Evolutionary conservation across 2,797 vertebrate species (phyloP).

Genomic region (Aplochiton taeniatus): DNA sequence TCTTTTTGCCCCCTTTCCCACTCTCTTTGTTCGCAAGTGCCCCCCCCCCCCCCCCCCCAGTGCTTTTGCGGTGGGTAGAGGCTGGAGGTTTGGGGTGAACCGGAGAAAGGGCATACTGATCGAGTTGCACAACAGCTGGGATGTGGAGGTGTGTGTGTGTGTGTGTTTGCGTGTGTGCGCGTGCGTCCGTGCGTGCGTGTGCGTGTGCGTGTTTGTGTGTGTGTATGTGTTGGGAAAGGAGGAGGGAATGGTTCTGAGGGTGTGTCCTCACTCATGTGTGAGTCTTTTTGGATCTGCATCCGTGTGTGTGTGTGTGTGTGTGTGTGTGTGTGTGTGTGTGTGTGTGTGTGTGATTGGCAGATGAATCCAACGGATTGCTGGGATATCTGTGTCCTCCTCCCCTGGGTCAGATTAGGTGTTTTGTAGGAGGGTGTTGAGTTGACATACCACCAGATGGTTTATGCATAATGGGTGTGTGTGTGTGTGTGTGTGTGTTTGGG

Average conservation of each 20-base stretch:
- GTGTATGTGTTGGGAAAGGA: constrained; percentile 8
- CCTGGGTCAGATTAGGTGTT: constrained; percentile 55
- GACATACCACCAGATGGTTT: constrained; percentile 56
- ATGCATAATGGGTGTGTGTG: constrained; percentile 31
- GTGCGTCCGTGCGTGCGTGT: constrained; percentile 4
- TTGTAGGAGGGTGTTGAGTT: constrained; percentile 50
- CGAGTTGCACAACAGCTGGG: constrained; percentile 34
- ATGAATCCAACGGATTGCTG: constrained; percentile 29
- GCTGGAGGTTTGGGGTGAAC: constrained; percentile 27
- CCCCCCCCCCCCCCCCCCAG: too few relatives aligned
- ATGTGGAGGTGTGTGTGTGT: constrained; percentile 16
- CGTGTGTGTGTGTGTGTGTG: constrained; percentile 21
- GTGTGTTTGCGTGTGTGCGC: constrained; percentile 10
- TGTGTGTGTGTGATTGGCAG: constrained; percentile 37
- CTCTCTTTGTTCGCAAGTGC: not conserved
- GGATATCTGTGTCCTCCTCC: constrained; percentile 35
- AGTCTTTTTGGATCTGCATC: constrained; percentile 22
- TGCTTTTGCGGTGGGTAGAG: not conserved
- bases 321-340: constrained; percentile 13
- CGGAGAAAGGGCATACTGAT: constrained; percentile 16
- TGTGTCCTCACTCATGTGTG: constrained; percentile 26
- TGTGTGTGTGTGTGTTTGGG: constrained; percentile 26
- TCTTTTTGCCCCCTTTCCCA: not conserved
- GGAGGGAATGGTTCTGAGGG: not conserved
- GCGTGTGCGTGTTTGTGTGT: not conserved